These are phyloP conservation scores for Heliothis peltigera DNA, from an alignment of 2,888 invertebrate species.

Conservation along the genomic window DNA sequence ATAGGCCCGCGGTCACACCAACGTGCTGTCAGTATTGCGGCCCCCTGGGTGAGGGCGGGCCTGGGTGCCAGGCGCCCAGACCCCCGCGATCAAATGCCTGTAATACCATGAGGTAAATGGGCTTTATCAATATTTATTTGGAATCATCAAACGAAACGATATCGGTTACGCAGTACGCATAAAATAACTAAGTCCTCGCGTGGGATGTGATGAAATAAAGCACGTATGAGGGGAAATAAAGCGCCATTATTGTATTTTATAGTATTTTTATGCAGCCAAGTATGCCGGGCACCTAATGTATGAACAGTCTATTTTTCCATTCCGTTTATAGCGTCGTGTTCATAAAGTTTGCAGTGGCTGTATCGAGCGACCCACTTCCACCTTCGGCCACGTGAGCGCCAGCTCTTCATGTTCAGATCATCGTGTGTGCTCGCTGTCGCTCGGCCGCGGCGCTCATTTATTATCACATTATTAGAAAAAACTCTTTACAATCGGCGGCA, in stretches of 20 bases:
- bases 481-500: slow-evolving; percentile 60
- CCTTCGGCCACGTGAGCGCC: slow-evolving; percentile 46
- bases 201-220: slow-evolving; percentile 56
- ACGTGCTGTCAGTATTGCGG: neutral
- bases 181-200: slow-evolving; percentile 30
- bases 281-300: slow-evolving; percentile 50
- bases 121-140: slow-evolving; percentile 40
- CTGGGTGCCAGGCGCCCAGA: neutral
- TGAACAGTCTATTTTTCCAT: slow-evolving; percentile 66
- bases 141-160: slow-evolving; percentile 48
- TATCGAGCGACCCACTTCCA: slow-evolving; percentile 69
- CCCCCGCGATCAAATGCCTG: slow-evolving; percentile 8
- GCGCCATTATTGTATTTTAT: slow-evolving; percentile 56
- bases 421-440: slow-evolving; percentile 31
- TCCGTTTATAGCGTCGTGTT: slow-evolving; percentile 62
- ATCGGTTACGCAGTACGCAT: slow-evolving; percentile 51
- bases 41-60: too few species aligned
- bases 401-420: slow-evolving; percentile 19
- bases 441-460: slow-evolving; percentile 52
- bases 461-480: slow-evolving; percentile 59
- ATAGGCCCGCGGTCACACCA: slow-evolving; percentile 1
- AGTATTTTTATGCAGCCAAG: slow-evolving; percentile 59
- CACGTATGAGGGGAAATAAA: slow-evolving; percentile 57
- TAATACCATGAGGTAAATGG: slow-evolving; percentile 35
- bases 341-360: slow-evolving; percentile 68